phyloP scores from a whole-genome alignment of 2,113 vertebrate species.

The Laticauda laticaudata region DNA sequence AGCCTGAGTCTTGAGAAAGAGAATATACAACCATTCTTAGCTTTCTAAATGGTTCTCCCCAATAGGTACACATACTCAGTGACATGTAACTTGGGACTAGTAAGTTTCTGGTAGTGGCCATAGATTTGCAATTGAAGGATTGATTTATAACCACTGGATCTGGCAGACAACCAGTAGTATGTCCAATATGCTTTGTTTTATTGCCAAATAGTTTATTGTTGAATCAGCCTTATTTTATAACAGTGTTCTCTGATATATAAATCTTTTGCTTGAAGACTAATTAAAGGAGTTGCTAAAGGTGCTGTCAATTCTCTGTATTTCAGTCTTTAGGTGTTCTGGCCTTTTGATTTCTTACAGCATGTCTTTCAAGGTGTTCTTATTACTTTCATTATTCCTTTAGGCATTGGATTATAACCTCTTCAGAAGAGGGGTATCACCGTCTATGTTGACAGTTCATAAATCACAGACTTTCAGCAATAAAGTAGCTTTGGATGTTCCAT shows the following conservation, averaged over 20 bases:
- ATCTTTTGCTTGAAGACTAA: conserved; percentile 46
- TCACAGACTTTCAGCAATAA: not conserved
- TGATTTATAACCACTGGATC: conserved; percentile 36
- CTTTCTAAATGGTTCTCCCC: not conserved
- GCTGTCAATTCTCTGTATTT: conserved; percentile 34
- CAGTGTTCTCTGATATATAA: conserved; percentile 20
- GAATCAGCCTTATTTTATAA: conserved; percentile 54
- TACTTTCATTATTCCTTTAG: conserved; percentile 21
- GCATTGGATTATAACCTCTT: not conserved
- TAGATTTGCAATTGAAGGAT: conserved; percentile 29
- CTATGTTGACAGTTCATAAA: not conserved
- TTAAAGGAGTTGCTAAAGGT: conserved; percentile 23
- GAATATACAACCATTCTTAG: not conserved
- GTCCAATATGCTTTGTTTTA: conserved; percentile 24
- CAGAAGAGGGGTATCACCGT: not conserved
- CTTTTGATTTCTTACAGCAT: conserved; percentile 2
- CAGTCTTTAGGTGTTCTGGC: not conserved
- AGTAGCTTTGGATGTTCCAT: not conserved
- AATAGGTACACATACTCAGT: not conserved
- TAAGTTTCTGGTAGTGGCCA: not conserved
- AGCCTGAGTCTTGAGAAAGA: not conserved
- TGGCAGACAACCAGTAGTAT: conserved; percentile 25
- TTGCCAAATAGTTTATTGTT: conserved; percentile 33
- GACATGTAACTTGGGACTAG: not conserved
- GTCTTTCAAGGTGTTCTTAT: conserved; percentile 30